Conservation (phyloP, 2,113 vertebrate species). For the Hemiprocne comata region DNA sequence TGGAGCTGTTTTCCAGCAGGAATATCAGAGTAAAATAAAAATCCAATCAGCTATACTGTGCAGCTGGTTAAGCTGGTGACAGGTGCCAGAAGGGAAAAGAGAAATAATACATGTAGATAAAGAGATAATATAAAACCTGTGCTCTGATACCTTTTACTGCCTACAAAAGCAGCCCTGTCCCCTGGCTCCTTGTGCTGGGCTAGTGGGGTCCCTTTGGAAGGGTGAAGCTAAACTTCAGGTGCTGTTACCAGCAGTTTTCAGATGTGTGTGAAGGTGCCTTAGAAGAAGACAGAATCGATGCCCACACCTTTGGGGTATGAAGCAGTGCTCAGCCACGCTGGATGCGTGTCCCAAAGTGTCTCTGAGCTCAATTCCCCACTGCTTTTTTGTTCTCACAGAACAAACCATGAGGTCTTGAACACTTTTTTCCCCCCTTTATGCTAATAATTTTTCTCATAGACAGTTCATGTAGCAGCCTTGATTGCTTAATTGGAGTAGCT, state of each 20-base stretch:
- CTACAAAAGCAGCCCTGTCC: background rate
- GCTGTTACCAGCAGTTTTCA: background rate
- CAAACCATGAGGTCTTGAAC: background rate
- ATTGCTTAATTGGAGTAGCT: background rate
- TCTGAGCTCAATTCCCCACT: background rate
- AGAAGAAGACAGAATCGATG: accelerated
- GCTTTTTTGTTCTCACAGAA: background rate
- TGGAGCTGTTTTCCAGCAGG: background rate
- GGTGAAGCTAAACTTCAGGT: background rate
- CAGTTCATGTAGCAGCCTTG: background rate
- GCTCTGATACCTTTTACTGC: background rate
- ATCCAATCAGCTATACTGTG: background rate
- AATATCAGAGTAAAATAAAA: background rate
- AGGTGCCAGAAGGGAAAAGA: background rate
- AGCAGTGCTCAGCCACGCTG: background rate
- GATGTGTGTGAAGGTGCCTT: background rate
- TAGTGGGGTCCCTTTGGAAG: background rate
- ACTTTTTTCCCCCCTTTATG: accelerated
- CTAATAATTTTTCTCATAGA: background rate
- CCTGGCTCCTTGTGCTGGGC: background rate
- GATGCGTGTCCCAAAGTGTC: accelerated
- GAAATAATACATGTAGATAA: background rate
- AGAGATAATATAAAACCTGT: background rate
- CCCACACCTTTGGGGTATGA: accelerated
- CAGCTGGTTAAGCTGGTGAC: background rate